Conservation (phyloP, 2,113 vertebrate species). For the Amia ocellicauda region DNA sequence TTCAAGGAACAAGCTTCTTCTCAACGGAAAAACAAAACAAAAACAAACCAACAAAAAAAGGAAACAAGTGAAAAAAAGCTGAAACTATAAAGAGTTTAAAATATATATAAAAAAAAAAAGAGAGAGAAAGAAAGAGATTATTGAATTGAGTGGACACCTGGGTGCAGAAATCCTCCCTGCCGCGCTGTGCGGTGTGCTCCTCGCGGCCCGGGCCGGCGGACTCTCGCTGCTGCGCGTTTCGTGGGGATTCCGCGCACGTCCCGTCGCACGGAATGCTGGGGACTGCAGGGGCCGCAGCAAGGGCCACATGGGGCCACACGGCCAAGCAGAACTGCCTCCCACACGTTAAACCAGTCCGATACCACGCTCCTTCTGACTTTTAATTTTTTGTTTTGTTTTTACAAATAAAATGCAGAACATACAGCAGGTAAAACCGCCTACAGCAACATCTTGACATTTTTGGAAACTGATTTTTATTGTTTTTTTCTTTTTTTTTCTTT, state of each 20-base stretch:
- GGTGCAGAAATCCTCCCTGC: neutral
- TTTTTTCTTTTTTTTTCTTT: neutral
- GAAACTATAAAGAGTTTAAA: conserved; percentile 37
- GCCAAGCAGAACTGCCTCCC: neutral
- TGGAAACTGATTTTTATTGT: conserved; percentile 24
- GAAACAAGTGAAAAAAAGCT: neutral
- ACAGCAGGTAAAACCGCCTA: conserved; percentile 12
- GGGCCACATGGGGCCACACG: too few species aligned
- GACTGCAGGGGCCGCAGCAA: neutral
- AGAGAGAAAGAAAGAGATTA: conserved; percentile 30
- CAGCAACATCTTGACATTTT: conserved; percentile 18
- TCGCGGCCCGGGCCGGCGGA: neutral
- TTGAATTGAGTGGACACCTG: conserved; percentile 26
- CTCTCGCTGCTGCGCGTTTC: neutral
- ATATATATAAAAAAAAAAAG: conserved; percentile 35
- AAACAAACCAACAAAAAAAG: neutral
- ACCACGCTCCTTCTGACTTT: conserved; percentile 15
- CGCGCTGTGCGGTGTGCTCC: neutral
- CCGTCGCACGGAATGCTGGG: too few species aligned
- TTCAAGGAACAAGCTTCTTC: conserved; percentile 11
- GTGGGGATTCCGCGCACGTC: neutral
- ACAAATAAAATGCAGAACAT: conserved; percentile 20
- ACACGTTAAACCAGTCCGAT: neutral
- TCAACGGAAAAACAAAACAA: neutral
- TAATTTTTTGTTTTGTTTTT: conserved; percentile 31